phyloP scores from a whole-genome alignment of 37 sponge, comb jelly and placozoan genomes.

The Mnemiopsis leidyi region DNA sequence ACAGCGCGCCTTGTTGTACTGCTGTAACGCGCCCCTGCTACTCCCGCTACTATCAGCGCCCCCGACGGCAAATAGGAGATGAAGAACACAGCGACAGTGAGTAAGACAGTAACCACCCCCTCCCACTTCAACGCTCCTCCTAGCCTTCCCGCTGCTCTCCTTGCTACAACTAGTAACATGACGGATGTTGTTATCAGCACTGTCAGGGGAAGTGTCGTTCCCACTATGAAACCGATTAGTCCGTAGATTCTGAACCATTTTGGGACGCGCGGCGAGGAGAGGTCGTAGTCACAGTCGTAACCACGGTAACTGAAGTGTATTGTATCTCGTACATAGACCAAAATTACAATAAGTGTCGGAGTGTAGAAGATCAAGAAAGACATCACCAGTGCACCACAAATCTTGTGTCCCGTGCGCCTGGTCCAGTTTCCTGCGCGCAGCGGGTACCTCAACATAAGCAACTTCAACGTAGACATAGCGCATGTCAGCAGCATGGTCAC shows the following conservation, averaged over 20 bases:
- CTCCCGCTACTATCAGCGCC: not conserved
- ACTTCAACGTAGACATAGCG: not conserved
- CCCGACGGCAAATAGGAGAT: not conserved
- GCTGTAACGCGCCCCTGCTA: not conserved
- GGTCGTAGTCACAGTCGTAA: not conserved
- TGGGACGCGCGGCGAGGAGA: not conserved
- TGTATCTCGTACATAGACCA: not conserved
- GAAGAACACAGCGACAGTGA: not conserved
- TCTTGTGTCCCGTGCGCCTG: not conserved
- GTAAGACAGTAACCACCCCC: not conserved
- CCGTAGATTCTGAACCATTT: not conserved
- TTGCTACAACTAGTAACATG: not conserved
- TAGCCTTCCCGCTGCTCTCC: not conserved
- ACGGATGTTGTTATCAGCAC: not conserved
- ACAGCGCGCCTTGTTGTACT: not conserved
- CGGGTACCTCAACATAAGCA: not conserved
- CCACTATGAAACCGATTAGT: not conserved
- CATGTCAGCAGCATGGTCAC: not conserved
- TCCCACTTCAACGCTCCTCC: not conserved
- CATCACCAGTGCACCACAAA: not conserved
- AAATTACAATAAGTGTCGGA: not conserved
- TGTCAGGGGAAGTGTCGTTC: not conserved
- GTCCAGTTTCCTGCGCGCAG: not conserved
- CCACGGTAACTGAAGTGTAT: not conserved
- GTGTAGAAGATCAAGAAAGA: not conserved